These are phyloP conservation scores for Neoascia interrupta DNA, from an alignment of 2,888 invertebrate species.

Conservation along the genomic window DNA sequence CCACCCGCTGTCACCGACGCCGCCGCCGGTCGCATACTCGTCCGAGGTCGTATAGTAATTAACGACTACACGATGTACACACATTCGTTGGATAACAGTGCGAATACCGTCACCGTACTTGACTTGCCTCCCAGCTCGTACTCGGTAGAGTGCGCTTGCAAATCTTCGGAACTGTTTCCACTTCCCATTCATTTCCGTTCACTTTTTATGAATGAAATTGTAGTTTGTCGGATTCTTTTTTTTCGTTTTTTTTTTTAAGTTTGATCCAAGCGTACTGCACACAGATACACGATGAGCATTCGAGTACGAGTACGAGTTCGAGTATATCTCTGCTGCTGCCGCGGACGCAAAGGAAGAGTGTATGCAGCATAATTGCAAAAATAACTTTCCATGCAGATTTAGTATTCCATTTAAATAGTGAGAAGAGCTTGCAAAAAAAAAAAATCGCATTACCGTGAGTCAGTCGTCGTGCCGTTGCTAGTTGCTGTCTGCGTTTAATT, in stretches of 20 bases:
- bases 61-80: slow-evolving; percentile 37
- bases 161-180: slow-evolving; percentile 56
- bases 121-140: neutral
- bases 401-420: slow-evolving; percentile 58
- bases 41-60: slow-evolving; percentile 52
- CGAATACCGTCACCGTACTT: slow-evolving; percentile 16
- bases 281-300: slow-evolving; percentile 35
- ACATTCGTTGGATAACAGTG: slow-evolving; percentile 25
- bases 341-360: slow-evolving; percentile 41
- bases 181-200: slow-evolving; percentile 69
- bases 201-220: slow-evolving; percentile 64
- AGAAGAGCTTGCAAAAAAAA: slow-evolving; percentile 1
- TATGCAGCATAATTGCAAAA: slow-evolving; percentile 65
- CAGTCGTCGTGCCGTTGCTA: slow-evolving; percentile 13
- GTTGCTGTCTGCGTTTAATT: slow-evolving; percentile 47
- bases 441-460: slow-evolving; percentile 39
- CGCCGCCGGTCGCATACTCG: slow-evolving; percentile 2
- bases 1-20: neutral
- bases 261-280: slow-evolving; percentile 20
- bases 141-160: slow-evolving; percentile 54
- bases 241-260: neutral
- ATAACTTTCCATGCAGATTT: slow-evolving; percentile 66
- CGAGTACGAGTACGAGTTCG: neutral
- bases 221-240: neutral
- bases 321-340: too few relatives aligned